phyloP scores from a whole-genome alignment of 2,113 vertebrate genomes.

The Serinus canaria region DNA sequence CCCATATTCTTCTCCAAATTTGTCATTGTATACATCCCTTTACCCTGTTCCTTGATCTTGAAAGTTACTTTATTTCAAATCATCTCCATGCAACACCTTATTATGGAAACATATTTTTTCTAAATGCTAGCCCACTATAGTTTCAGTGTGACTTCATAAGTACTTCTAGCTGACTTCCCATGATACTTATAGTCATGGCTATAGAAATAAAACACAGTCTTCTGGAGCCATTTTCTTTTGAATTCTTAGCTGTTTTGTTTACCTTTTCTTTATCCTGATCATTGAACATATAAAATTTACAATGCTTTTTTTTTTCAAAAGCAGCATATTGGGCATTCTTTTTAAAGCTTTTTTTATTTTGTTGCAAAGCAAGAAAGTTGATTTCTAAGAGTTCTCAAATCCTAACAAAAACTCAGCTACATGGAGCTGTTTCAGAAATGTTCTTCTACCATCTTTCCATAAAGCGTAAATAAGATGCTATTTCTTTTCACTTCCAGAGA shows the following conservation, averaged over 20 bases:
- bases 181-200: background rate
- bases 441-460: background rate
- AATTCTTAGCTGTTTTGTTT: background rate
- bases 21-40: background rate
- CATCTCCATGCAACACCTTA: background rate
- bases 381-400: background rate
- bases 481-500: background rate
- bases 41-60: background rate
- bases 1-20: background rate
- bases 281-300: background rate
- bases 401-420: background rate
- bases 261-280: background rate
- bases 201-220: background rate
- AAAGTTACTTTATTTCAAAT: background rate
- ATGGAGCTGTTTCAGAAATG: background rate
- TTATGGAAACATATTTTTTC: background rate
- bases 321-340: background rate
- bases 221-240: background rate
- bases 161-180: background rate
- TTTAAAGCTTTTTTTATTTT: background rate
- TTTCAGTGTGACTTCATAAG: background rate
- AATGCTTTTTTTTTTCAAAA: background rate
- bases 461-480: fast-evolving
- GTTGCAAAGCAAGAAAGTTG: background rate
- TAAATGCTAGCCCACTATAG: background rate